Evolutionary conservation across 2,113 vertebrate genomes (phyloP).

Genomic region (Promerops cafer): DNA sequence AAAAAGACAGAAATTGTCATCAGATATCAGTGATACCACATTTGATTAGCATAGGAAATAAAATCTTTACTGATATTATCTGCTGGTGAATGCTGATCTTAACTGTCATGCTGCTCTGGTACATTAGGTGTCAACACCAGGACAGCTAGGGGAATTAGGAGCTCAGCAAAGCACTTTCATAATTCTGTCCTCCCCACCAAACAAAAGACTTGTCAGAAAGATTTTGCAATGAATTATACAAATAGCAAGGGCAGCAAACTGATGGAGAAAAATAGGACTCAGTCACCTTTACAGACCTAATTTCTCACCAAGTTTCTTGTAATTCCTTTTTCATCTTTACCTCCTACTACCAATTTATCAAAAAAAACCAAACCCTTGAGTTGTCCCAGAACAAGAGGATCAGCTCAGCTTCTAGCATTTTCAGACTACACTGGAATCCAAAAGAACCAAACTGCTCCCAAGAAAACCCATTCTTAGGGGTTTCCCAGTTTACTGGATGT

Average conservation of each 20-base stretch:
- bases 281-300: neutral
- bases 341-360: neutral
- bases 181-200: neutral
- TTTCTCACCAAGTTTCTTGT: neutral
- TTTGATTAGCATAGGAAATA: neutral
- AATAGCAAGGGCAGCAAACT: neutral
- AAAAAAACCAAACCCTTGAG: neutral
- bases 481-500: neutral
- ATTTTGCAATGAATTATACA: neutral
- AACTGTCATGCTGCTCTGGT: neutral
- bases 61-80: neutral
- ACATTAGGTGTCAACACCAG: neutral
- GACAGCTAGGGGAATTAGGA: neutral
- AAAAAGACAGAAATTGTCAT: slow-evolving; percentile 10
- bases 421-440: neutral
- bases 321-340: neutral
- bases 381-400: neutral
- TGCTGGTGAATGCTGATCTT: neutral
- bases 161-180: neutral
- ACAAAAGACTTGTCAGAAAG: neutral
- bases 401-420: neutral
- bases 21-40: neutral
- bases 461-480: neutral
- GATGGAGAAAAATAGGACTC: neutral
- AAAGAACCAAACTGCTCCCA: neutral